Base-by-base conservation (phyloP, 1,140 invertebrate species). In the Calliphora vicina region DNA sequence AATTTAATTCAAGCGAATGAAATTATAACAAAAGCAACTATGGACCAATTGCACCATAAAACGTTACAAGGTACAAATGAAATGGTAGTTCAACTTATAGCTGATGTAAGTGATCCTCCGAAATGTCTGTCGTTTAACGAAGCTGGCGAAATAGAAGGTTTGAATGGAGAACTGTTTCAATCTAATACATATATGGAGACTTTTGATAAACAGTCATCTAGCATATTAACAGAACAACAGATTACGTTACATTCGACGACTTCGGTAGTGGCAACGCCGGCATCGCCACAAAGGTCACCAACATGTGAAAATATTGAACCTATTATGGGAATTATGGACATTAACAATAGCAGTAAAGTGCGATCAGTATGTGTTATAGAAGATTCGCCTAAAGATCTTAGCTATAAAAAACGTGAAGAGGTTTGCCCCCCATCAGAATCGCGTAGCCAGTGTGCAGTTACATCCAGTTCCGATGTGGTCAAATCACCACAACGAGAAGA, bases 381-480 rank as follows among this genome's bases (percentile, higher is more conserved):
- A 35, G 93, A 93, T 83, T 88, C 91, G 83, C 93, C 93, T 81
- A 93, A 91, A 89, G 93, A 93, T 87, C 86, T 93, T 83, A 92
- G 91, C 84, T 91, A 92, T 82, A 92, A 92, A 84, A 91, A 92
- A 85, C 86, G 84, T 8, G 88, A 89, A 81, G 87, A 91, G 90
- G 85, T 88, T 13, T 88, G 88, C 72, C 88, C 88, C 4, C 88
- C 87, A 5, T 89, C 88, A 0, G 88, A 89, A 50, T 89, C 88
- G n/a, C 86, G 88, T 1, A 89, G 88, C 78, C 88, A 89, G 43
- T 89, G 88, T 83, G 88, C 88, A 1, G 88, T 89, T 9, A 89
- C 88, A 45, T 90, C 88, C 42, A 90, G 89, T 82, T 85, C 87
- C 61, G 86, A 87, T 57, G 85, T 87, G 42, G 85, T 88, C 45